Evolutionary conservation across 2,113 vertebrate genomes (phyloP).

Genomic region (Alligator sinensis): DNA sequence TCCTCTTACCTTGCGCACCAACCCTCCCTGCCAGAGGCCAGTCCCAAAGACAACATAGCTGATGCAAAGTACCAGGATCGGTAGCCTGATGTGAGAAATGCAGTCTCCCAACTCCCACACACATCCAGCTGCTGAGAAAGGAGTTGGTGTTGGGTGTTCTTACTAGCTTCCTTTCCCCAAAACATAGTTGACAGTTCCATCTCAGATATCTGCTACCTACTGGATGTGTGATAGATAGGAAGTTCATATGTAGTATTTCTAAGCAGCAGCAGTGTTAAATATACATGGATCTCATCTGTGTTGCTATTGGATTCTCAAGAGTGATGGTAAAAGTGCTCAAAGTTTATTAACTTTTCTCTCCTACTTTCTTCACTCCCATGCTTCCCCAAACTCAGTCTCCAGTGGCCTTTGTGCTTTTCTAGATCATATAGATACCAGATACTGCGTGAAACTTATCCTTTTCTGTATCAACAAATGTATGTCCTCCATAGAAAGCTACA

Average conservation of each 20-base stretch:
- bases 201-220: not conserved
- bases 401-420: not conserved
- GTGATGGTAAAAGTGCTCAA: not conserved
- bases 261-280: not conserved
- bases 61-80: fast-evolving
- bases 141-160: not conserved
- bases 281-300: not conserved
- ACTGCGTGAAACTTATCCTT: not conserved
- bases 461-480: not conserved
- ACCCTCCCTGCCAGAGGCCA: not conserved
- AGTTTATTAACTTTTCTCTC: not conserved
- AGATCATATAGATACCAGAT: not conserved
- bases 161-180: not conserved
- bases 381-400: too few species aligned
- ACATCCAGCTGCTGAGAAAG: not conserved
- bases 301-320: not conserved
- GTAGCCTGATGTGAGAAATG: not conserved
- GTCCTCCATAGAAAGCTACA: not conserved
- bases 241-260: not conserved
- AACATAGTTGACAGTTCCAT: not conserved
- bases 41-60: not conserved
- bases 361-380: not conserved
- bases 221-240: not conserved
- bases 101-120: not conserved
- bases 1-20: not conserved